Evolutionary conservation across 2,113 vertebrate genomes (phyloP).

Genomic region (Eudyptes chrysolophus): DNA sequence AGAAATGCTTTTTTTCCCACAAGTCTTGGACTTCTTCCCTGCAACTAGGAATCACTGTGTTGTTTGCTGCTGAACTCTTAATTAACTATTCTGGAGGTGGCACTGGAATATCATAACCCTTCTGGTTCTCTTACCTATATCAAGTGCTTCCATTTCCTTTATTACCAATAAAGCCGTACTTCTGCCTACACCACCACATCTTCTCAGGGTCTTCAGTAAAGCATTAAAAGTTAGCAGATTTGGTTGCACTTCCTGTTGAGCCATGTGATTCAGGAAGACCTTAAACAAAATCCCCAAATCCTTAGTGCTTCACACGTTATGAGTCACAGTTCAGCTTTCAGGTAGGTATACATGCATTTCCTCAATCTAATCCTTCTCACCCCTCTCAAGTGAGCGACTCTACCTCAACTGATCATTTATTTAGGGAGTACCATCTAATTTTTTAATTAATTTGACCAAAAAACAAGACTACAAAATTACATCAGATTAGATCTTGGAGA

Average conservation of each 20-base stretch:
- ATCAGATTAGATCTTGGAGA: not conserved
- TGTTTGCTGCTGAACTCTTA: not conserved
- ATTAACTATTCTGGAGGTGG: not conserved
- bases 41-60: not conserved
- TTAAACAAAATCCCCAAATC: conserved; percentile 44
- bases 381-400: not conserved
- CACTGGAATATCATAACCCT: not conserved
- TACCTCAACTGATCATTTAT: not conserved
- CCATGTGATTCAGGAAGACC: conserved; percentile 90
- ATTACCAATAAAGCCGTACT: conserved; percentile 65
- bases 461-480: not conserved
- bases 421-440: not conserved
- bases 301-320: not conserved
- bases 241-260: conserved; percentile 83
- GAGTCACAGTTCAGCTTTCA: not conserved
- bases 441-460: not conserved
- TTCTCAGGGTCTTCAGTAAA: conserved; percentile 79
- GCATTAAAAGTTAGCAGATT: conserved; percentile 89
- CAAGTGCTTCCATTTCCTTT: conserved; percentile 89
- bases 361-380: not conserved
- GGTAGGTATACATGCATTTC: not conserved
- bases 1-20: not conserved
- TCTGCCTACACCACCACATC: conserved; percentile 75
- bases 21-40: not conserved
- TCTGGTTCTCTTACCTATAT: conserved; percentile 76